Evolutionary conservation across 2,113 vertebrate genomes (phyloP), one percentile per base, ranked within the genome.

Genomic region (Vidua macroura): DNA sequence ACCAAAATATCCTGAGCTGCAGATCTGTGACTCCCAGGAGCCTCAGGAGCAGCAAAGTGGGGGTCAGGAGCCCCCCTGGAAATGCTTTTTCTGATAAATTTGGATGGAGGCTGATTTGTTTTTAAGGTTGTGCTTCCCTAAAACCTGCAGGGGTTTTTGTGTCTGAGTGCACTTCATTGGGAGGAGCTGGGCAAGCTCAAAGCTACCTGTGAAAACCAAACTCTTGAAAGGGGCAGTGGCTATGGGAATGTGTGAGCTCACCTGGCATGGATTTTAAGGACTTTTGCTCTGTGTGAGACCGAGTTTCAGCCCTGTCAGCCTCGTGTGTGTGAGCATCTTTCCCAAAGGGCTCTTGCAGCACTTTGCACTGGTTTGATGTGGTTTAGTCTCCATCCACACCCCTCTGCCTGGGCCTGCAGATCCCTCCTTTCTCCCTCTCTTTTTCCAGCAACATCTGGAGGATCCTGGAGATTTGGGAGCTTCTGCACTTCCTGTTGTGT

Each of bases 271-370:
- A 35, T 88, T 90, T 52, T 15, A 79, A 75, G 51, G 17, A 55
- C 37, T 72, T 82, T 39, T 68, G 12, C 30, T 75, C 24, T n/a
- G 43, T 3, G 4, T 31, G 46, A 64, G 46, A 6, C 28, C 2
- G 8, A 83, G 17, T 1, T 24, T n/a, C 62, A 49, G 64, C 43
- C n/a, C 51, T 17, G 7, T 14, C 35, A 67, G 15, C 44, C 63
- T 35, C 3, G 1, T 18, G 41, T 19, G 12, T 31, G 39, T 6
- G 23, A 75, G 3, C 1, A 9, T 4, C 25, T 46, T n/a, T 53
- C 20, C n/a, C 62, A 33, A n/a, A 67, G 19, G 58, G 46, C 11
- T 63, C 33, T 13, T 2, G 15, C 9, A 66, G 37, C 7, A 1
- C 7, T 90, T 70, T 43, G n/a, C 46, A 4, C 33, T 17, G 78